phyloP scores from a whole-genome alignment of 2,888 invertebrate species.

The Andrena marginata region DNA sequence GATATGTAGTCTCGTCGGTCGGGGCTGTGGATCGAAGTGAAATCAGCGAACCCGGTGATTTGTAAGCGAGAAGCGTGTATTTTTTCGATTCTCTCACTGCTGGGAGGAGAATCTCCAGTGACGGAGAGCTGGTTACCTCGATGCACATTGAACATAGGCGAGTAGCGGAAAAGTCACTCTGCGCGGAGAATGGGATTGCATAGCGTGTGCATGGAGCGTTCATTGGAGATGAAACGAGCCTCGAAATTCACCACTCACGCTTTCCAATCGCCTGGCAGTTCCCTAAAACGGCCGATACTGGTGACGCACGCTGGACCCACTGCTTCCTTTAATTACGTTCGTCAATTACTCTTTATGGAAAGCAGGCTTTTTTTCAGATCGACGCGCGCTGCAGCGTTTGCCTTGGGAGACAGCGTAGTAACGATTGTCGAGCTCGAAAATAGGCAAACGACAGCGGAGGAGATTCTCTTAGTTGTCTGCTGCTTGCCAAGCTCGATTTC shows the following conservation, averaged over 20 bases:
- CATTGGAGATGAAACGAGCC: neutral
- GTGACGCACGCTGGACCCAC: neutral
- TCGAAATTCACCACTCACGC: neutral
- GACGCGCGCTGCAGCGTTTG: conserved; percentile 30
- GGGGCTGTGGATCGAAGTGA: too few species aligned
- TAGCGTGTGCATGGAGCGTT: neutral
- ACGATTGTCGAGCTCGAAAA: conserved; percentile 40
- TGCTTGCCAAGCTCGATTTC: conserved; percentile 5
- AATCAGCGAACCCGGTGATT: too few species aligned
- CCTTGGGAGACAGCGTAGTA: conserved; percentile 30
- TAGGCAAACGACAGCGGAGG: neutral
- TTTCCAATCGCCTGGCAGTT: neutral
- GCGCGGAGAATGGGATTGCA: too few species aligned
- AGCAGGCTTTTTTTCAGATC: conserved; percentile 30
- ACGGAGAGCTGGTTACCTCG: too few species aligned
- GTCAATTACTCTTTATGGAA: conserved; percentile 26
- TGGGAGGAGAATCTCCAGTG: too few species aligned
- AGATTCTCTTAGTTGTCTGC: neutral
- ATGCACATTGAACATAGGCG: too few species aligned
- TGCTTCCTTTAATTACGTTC: conserved; percentile 1
- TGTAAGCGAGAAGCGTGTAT: too few species aligned
- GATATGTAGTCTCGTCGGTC: too few species aligned
- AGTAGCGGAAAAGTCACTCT: too few species aligned
- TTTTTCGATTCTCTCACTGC: too few species aligned
- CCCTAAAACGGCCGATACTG: neutral